phyloP scores from a whole-genome alignment of 2,113 vertebrate genomes.

The Plectropomus leopardus region DNA sequence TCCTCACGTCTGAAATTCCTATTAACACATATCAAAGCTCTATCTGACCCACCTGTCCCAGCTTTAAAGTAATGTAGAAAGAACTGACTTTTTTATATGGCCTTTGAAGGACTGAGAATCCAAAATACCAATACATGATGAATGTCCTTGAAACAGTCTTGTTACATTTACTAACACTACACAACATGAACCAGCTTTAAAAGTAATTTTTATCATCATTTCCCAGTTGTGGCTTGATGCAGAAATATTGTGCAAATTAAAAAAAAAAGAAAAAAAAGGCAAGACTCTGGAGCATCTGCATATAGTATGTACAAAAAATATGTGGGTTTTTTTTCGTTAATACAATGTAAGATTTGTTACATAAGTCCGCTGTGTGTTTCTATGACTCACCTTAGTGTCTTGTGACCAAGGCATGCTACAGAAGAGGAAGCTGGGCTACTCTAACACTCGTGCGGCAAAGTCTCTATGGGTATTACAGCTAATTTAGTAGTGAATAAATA shows the following conservation, averaged over 20 bases:
- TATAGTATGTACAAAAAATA: neutral
- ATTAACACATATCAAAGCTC: neutral
- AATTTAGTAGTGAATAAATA: slow-evolving; percentile 50
- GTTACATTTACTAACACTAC: neutral
- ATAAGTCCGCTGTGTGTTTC: slow-evolving; percentile 46
- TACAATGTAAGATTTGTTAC: slow-evolving; percentile 38
- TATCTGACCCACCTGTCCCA: neutral
- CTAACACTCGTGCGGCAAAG: neutral
- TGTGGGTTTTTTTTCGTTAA: slow-evolving; percentile 21
- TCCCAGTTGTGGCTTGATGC: neutral
- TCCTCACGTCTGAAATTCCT: neutral
- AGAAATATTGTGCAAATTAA: neutral
- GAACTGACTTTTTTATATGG: neutral
- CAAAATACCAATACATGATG: slow-evolving; percentile 1
- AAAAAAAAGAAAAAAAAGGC: neutral
- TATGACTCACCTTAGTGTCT: slow-evolving; percentile 58
- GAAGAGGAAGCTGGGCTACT: slow-evolving; percentile 31
- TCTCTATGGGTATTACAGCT: slow-evolving; percentile 39
- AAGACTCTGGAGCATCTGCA: neutral
- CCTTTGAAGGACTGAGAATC: neutral
- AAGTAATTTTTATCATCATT: neutral
- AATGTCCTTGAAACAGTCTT: neutral
- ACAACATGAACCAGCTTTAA: neutral
- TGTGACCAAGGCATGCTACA: slow-evolving; percentile 28
- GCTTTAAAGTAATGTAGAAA: neutral